A percentile compares a stretch with the other conserved stretches of the same genome.
Conservation (phyloP, 2,888 invertebrate genomes). For the Trileptium ribeirensis region DNA sequence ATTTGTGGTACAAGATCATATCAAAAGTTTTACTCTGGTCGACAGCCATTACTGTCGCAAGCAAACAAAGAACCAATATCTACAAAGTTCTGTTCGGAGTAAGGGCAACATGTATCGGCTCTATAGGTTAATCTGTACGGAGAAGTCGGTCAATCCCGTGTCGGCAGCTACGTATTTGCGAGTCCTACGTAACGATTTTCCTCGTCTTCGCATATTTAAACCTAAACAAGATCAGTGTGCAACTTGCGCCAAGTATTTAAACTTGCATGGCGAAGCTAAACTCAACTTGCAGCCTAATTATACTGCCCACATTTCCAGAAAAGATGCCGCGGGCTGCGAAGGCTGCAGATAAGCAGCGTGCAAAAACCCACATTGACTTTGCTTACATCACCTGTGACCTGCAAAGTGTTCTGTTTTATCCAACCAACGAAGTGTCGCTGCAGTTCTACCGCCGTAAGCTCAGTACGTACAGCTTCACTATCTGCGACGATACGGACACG, state of each 20-base stretch:
- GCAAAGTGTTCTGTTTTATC: no score
- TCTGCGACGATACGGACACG: no score
- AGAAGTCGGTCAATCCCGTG: not conserved
- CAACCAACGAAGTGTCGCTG: no score
- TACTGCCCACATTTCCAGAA: not conserved
- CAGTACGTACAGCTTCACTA: no score
- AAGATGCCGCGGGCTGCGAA: no score
- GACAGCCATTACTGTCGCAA: not conserved
- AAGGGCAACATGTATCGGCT: conserved; percentile 11
- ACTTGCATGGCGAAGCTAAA: not conserved
- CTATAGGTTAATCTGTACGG: not conserved
- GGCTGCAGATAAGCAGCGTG: no score
- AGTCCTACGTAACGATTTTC: not conserved
- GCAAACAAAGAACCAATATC: not conserved
- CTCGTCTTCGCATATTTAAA: not conserved
- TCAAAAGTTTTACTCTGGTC: not conserved
- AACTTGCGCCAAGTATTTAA: conserved; percentile 2
- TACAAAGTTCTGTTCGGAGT: not conserved
- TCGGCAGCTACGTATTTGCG: not conserved
- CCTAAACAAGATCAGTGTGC: conserved; percentile 22
- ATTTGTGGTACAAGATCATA: not conserved
- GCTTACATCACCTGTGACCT: no score
- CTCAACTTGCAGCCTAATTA: not conserved
- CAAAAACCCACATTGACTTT: no score
- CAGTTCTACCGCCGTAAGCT: no score